Base-by-base conservation (phyloP, 2,797 vertebrate species). In the Hephaestus fuliginosus region DNA sequence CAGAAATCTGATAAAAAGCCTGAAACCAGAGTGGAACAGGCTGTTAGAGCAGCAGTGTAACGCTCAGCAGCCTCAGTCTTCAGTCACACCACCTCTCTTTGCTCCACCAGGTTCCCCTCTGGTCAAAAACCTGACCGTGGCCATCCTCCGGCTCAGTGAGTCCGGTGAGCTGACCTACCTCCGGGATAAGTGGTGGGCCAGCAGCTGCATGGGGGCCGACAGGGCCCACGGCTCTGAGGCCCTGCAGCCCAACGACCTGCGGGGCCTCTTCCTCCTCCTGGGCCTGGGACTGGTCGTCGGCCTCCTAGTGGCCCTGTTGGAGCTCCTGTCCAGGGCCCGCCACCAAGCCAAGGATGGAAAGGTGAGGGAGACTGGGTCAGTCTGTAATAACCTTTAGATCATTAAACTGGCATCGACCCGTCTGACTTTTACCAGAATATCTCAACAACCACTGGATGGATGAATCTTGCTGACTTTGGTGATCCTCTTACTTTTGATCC, bases 121-220 rank as follows among this genome's bases (percentile, higher is more conserved):
- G 90, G 80, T 97, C 0, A 97, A 96, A 79, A 94, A 95, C 60
- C 88, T 98, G 10, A 95, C 94, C 2, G 20, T 95, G 0, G 96
- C 96, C 1, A 94, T 98, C 63, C 95, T 97, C 55, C 88, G 92
- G 58, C 94, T 97, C 70, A 95, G 95, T 0, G 97, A 98, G 72
- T 91, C 94, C 0, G 97, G 96, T 0, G 93, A 95, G 18, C 92
- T 98, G 0, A 93, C 95, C 0, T 94, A 96, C 63, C 84, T 98
- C 53, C 82, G 86, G 0, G 88, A 94, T 69, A 98, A 97, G 86
- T 98, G 97, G 97, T 98, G 97, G 97, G 91, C 96, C 46, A 97
- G 79, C 91, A 96, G 94, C 65, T 98, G 97, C 60, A 0, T 78
- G 7, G 82, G 60, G 1, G 68, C 70, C 0, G 73, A 84, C 0